Percentiles rank a stretch among this genome's conserved stretches.
Conservation (phyloP, 2,888 invertebrate genomes). For the Lasioglossum marginatum region DNA sequence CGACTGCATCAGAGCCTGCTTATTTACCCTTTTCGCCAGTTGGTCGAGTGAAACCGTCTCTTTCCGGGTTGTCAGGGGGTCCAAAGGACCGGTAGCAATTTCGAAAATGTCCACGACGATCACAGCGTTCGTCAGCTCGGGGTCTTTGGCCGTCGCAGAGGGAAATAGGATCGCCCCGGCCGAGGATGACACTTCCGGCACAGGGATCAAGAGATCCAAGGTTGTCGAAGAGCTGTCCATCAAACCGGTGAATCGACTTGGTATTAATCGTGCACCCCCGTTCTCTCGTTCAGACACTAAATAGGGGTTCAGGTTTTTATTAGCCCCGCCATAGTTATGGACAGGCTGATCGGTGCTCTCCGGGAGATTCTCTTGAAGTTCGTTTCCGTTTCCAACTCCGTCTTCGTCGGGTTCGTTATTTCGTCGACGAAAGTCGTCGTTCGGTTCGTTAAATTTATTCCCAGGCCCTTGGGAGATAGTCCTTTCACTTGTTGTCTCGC, state of each 20-base stretch:
- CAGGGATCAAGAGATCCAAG: not conserved
- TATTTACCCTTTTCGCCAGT: not conserved
- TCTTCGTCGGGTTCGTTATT: slow-evolving; percentile 10
- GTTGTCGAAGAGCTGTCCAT: not conserved
- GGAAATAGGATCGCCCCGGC: not conserved
- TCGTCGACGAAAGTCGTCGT: not conserved
- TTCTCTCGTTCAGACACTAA: too few relatives aligned
- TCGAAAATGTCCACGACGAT: slow-evolving; percentile 45
- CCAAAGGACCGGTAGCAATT: not conserved
- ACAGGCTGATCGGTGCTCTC: not conserved
- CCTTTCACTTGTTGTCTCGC: not conserved
- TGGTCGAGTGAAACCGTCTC: not conserved
- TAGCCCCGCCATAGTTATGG: not conserved
- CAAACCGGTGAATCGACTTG: not conserved
- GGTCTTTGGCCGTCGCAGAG: not conserved
- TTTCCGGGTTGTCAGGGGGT: not conserved
- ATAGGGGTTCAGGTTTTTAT: not conserved
- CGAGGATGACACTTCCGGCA: not conserved
- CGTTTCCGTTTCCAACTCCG: not conserved
- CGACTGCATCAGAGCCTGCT: not conserved
- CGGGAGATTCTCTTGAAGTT: not conserved
- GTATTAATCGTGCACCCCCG: not conserved
- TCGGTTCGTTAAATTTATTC: slow-evolving; percentile 5
- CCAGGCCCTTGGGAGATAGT: not conserved
- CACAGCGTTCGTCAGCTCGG: slow-evolving; percentile 5